Conservation (phyloP, 2,113 vertebrate genomes). For the Phalacrocorax carbo region DNA sequence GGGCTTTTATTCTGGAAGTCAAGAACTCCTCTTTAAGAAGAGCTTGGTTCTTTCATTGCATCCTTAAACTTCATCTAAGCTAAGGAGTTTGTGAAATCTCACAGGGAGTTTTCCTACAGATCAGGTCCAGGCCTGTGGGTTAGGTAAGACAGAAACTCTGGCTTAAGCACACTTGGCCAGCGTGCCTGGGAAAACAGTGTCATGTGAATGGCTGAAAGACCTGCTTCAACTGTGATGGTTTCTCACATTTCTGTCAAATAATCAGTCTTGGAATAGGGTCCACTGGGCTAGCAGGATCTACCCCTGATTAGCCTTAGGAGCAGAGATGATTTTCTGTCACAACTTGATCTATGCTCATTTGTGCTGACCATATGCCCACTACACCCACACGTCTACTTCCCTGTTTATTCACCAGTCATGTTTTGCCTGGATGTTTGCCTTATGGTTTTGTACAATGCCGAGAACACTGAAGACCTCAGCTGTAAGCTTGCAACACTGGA, state of each 20-base stretch:
- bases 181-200: not conserved
- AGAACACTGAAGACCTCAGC: not conserved
- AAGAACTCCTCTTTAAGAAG: not conserved
- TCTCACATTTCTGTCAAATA: not conserved
- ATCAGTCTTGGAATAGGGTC: not conserved
- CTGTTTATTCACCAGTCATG: not conserved
- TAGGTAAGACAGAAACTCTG: constrained; percentile 30
- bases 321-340: not conserved
- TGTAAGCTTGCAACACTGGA: not conserved
- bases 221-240: not conserved
- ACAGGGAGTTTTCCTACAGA: not conserved
- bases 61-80: not conserved
- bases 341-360: not conserved
- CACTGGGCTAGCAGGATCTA: not conserved
- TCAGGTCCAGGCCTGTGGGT: constrained; percentile 1
- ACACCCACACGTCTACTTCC: not conserved
- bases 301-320: not conserved
- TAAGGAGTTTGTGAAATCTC: not conserved
- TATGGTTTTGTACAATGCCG: not conserved
- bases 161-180: not conserved
- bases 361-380: not conserved
- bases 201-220: not conserved
- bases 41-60: not conserved
- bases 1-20: not conserved
- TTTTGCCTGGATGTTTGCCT: not conserved